Conservation (phyloP, 2,888 invertebrate species). For the Lasius fuliginosus region DNA sequence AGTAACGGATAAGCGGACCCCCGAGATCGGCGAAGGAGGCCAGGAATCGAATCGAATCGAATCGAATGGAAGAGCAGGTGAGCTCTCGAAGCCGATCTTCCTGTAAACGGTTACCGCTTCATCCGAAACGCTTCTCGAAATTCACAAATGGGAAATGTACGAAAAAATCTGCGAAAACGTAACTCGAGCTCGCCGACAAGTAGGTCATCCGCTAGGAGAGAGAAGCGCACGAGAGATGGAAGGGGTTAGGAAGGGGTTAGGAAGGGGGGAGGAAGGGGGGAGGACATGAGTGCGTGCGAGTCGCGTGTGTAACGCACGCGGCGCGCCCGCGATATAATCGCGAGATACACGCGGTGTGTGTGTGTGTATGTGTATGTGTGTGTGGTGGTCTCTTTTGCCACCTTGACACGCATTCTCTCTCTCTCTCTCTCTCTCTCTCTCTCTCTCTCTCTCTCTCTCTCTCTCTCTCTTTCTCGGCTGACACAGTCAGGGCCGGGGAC, state of each 20-base stretch:
- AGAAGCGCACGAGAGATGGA: too few species aligned
- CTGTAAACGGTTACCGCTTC: background rate
- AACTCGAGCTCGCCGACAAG: background rate
- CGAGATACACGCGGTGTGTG: background rate
- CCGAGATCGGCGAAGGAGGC: constrained; percentile 12
- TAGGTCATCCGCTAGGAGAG: background rate
- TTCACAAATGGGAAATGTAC: background rate
- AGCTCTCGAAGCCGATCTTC: background rate
- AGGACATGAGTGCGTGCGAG: background rate
- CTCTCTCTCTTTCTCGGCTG: constrained; percentile 64
- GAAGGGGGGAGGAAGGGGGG: too few species aligned
- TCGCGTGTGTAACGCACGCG: constrained; percentile 35
- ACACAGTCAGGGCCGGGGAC: constrained; percentile 78
- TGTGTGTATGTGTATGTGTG: background rate
- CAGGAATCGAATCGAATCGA: constrained; percentile 18
- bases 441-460: constrained; percentile 52
- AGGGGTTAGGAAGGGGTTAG: background rate
- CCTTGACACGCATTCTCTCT: constrained; percentile 83
- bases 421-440: constrained; percentile 65
- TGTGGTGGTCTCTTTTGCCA: constrained; percentile 81
- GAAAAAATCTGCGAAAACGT: background rate
- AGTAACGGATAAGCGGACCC: constrained; percentile 36
- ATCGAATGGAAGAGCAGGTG: background rate
- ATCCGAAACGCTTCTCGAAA: background rate
- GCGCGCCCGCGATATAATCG: constrained; percentile 58